Evolutionary conservation across 2,113 vertebrate genomes (phyloP).

Genomic region (Noturus placidus): DNA sequence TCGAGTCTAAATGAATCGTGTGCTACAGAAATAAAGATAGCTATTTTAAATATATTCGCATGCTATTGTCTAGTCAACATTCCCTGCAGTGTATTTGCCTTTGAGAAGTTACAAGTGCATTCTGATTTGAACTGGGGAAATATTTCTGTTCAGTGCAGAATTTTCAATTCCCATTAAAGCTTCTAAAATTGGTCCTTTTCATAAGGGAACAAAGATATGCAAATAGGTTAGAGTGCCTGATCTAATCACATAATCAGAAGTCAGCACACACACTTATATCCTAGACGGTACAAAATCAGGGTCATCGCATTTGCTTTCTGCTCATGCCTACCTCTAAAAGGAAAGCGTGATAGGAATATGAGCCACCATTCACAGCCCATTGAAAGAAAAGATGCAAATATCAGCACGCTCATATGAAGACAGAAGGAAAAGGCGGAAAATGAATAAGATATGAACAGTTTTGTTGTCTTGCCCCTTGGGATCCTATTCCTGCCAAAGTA

Average conservation of each 20-base stretch:
- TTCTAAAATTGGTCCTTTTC: conserved; percentile 11
- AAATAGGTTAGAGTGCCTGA: conserved; percentile 1
- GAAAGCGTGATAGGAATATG: neutral
- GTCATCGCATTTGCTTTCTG: conserved; percentile 14
- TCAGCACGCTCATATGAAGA: conserved; percentile 6
- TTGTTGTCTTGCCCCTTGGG: conserved; percentile 1
- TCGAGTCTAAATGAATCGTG: neutral
- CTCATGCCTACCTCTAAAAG: neutral
- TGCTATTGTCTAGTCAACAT: neutral
- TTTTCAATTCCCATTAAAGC: conserved; percentile 9
- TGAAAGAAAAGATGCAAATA: neutral
- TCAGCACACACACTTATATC: neutral
- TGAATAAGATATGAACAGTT: conserved; percentile 7
- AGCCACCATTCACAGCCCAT: neutral
- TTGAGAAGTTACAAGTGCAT: conserved; percentile 4
- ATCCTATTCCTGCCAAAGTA: conserved; percentile 11
- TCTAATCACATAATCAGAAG: conserved; percentile 30
- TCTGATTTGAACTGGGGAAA: neutral
- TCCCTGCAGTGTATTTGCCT: neutral
- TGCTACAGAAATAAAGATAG: neutral
- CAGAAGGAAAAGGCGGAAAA: neutral
- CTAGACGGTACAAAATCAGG: conserved; percentile 13
- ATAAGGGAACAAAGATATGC: neutral
- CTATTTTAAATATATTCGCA: neutral
- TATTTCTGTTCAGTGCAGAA: neutral